A percentile compares a stretch with the other conserved stretches of the same genome.
Conservation (phyloP, 2,888 invertebrate species). For the Parascotia fuliginaria region DNA sequence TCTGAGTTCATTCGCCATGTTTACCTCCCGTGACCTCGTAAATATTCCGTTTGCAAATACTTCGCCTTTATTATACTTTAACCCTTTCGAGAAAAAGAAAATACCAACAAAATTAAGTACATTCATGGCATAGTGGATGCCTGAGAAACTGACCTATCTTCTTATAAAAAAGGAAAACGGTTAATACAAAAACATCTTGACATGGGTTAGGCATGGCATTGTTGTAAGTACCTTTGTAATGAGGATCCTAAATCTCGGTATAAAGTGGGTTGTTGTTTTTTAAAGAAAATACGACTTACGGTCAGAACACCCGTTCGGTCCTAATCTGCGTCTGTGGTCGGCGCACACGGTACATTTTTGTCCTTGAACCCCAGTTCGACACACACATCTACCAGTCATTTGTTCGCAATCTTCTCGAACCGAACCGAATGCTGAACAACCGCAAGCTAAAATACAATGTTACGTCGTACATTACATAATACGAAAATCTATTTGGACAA, state of each 20-base stretch:
- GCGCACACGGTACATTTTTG: slow-evolving; percentile 94
- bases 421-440: slow-evolving; percentile 95
- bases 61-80: slow-evolving; percentile 10
- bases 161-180: slow-evolving; percentile 40
- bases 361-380: slow-evolving; percentile 93
- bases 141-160: slow-evolving; percentile 28
- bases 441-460: slow-evolving; percentile 88
- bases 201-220: slow-evolving; percentile 54
- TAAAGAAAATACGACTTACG: slow-evolving; percentile 64
- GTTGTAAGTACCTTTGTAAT: slow-evolving; percentile 47
- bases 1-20: slow-evolving; percentile 11
- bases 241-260: slow-evolving; percentile 43
- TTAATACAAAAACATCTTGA: slow-evolving; percentile 54
- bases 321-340: slow-evolving; percentile 91
- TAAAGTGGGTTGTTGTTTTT: slow-evolving; percentile 36
- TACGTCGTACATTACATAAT: not conserved
- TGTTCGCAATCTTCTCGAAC: slow-evolving; percentile 96
- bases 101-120: slow-evolving; percentile 23
- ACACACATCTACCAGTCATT: slow-evolving; percentile 96
- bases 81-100: slow-evolving; percentile 13
- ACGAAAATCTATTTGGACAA: not conserved
- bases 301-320: slow-evolving; percentile 88
- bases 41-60: slow-evolving; percentile 10
- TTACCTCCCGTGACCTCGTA: slow-evolving; percentile 11
- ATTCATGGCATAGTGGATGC: slow-evolving; percentile 15